These are phyloP conservation scores for Aphaenogaster rudis DNA, from an alignment of 1,140 invertebrate genomes.

Conservation along the genomic window DNA sequence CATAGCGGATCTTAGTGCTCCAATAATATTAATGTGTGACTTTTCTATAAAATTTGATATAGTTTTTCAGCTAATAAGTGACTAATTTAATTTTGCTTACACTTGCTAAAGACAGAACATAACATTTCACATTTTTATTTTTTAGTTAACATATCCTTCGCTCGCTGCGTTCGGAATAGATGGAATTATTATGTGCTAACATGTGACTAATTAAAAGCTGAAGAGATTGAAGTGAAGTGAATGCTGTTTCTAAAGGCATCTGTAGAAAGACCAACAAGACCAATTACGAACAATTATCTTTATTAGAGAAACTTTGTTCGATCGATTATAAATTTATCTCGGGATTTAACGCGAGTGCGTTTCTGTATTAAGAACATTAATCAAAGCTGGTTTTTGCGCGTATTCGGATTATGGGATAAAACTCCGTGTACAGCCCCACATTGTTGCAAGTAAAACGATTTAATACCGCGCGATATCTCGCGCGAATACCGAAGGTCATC, in stretches of 20 bases:
- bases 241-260: neutral
- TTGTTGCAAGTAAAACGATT: slow-evolving; percentile 29
- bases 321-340: slow-evolving; percentile 20
- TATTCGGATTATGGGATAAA: neutral
- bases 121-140: neutral
- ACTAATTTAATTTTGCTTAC: neutral
- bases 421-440: neutral
- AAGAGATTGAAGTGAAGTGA: neutral
- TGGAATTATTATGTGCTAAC: neutral
- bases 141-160: neutral
- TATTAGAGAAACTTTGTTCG: neutral
- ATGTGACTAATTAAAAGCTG: neutral
- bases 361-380: neutral
- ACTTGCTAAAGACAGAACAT: neutral
- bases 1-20: too few species aligned
- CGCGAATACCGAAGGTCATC: slow-evolving; percentile 11
- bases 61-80: neutral
- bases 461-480: neutral
- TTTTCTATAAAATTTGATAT: neutral
- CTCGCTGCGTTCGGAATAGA: neutral
- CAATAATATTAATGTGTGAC: too few species aligned
- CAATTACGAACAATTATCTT: neutral
- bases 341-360: slow-evolving; percentile 1
- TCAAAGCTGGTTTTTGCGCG: neutral
- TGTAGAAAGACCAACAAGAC: neutral